Conservation (phyloP, 2,113 vertebrate species). For the Notothenia coriiceps region DNA sequence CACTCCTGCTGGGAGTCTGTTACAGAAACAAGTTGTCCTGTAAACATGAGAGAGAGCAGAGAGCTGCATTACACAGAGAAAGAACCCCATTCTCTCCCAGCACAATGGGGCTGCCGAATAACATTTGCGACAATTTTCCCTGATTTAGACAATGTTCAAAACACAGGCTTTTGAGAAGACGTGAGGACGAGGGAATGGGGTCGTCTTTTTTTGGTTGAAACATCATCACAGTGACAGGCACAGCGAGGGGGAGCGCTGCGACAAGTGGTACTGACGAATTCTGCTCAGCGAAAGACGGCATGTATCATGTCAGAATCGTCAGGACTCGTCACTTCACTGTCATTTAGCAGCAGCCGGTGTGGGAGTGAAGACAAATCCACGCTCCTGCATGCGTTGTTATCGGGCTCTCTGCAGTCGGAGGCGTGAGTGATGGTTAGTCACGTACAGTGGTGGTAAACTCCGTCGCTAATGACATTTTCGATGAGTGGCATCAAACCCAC, state of each 20-base stretch:
- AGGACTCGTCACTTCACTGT: conserved; percentile 71
- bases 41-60: conserved; percentile 53
- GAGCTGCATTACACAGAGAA: conserved; percentile 33
- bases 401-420: conserved; percentile 56
- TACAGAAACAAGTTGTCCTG: conserved; percentile 65
- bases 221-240: conserved; percentile 58
- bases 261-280: conserved; percentile 62
- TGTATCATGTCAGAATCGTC: conserved; percentile 68
- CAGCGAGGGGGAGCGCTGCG: conserved; percentile 36
- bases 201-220: conserved; percentile 19
- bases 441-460: conserved; percentile 43
- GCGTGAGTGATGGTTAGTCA: conserved; percentile 62
- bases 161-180: conserved; percentile 9
- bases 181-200: conserved; percentile 12
- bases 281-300: conserved; percentile 43
- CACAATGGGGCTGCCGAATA: conserved; percentile 14
- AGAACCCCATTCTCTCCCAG: conserved; percentile 41
- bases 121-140: conserved; percentile 27
- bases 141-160: conserved; percentile 33
- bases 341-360: conserved; percentile 69
- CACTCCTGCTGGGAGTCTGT: conserved; percentile 59
- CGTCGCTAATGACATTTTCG: conserved; percentile 52
- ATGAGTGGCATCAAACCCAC: conserved; percentile 37
- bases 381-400: conserved; percentile 53
- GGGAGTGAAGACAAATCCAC: conserved; percentile 71